Evolutionary conservation across 2,113 vertebrate genomes (phyloP).

Genomic region (Tragelaphus scriptus): DNA sequence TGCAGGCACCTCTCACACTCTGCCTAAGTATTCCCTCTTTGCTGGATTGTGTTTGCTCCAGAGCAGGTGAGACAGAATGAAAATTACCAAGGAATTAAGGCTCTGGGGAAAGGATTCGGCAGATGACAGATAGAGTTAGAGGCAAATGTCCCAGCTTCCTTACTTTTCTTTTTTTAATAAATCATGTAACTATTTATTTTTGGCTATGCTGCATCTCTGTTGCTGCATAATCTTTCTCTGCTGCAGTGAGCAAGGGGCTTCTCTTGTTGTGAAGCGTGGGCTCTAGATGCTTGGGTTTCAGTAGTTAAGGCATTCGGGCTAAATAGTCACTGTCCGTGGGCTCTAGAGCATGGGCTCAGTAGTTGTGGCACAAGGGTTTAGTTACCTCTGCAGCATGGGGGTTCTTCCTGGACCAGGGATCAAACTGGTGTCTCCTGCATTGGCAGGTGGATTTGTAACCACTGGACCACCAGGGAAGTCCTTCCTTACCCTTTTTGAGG

Average conservation of each 20-base stretch:
- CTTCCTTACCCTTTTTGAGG: not conserved
- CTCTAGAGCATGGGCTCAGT: not conserved
- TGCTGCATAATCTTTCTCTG: not conserved
- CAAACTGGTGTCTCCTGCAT: not conserved
- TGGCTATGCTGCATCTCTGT: not conserved
- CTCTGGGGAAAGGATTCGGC: not conserved
- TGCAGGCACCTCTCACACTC: not conserved
- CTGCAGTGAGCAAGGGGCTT: not conserved
- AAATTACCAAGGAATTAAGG: not conserved
- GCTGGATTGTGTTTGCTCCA: not conserved
- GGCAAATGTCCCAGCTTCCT: not conserved
- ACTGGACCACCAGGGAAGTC: not conserved
- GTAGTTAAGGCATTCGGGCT: fast-evolving
- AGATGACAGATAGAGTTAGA: not conserved
- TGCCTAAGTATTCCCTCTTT: not conserved
- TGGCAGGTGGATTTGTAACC: fast-evolving
- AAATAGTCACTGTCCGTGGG: not conserved
- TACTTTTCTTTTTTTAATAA: not conserved
- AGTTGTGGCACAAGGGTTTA: not conserved
- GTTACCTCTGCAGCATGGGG: not conserved
- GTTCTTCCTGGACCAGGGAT: not conserved
- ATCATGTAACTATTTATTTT: not conserved
- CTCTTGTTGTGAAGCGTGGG: fast-evolving
- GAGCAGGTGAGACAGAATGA: not conserved
- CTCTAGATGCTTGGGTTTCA: not conserved